Conservation (phyloP, 1,140 invertebrate genomes). For the Oreohelix idahoensis region DNA sequence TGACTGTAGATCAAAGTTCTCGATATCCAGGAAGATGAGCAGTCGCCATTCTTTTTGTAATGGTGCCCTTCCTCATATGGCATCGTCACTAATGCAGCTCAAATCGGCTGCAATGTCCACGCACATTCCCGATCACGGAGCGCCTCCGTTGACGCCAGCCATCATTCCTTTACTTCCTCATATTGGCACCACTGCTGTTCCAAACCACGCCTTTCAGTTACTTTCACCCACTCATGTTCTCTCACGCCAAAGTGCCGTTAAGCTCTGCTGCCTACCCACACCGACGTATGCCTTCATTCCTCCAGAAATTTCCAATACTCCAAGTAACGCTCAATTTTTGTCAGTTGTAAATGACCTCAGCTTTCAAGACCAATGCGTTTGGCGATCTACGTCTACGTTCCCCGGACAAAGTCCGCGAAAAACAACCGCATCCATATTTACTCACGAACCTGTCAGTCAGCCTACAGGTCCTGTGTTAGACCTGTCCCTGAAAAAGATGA, state of each 20-base stretch:
- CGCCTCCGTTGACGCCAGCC: not conserved
- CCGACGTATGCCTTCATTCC: conserved; percentile 19
- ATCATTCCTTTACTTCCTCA: not conserved
- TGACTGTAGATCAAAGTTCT: too few species aligned
- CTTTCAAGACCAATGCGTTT: conserved; percentile 22
- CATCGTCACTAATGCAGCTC: not conserved
- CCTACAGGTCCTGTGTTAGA: conserved; percentile 46
- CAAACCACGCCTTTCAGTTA: not conserved
- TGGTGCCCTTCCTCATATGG: not conserved
- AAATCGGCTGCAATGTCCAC: not conserved
- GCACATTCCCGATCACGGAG: not conserved
- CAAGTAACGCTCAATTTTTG: not conserved
- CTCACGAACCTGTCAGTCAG: not conserved
- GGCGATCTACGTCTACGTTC: conserved; percentile 1
- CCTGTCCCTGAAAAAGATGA: conserved; percentile 48
- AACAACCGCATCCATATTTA: not conserved
- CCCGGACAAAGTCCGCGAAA: not conserved
- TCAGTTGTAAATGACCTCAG: not conserved
- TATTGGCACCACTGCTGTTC: not conserved
- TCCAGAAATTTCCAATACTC: not conserved
- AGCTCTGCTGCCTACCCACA: not conserved
- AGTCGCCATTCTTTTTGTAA: not conserved
- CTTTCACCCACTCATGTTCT: not conserved
- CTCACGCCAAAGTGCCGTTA: conserved; percentile 15
- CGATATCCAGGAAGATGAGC: not conserved